Conservation (phyloP, 2,113 vertebrate genomes). For the Rafetus swinhoei region DNA sequence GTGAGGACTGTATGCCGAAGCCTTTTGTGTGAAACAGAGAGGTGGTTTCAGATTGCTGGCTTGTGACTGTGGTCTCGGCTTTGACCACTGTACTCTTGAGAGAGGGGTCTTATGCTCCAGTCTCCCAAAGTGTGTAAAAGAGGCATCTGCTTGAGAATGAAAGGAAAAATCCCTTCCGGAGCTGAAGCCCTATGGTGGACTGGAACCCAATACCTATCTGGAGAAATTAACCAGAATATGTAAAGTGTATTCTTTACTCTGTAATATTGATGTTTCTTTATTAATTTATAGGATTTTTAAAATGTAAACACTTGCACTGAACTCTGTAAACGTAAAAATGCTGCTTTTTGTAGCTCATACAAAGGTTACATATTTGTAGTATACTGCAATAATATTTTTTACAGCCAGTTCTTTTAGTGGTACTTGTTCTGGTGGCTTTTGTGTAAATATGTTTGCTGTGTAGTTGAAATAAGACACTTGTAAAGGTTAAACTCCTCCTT, state of each 20-base stretch:
- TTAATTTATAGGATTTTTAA: conserved; percentile 83
- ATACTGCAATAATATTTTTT: conserved; percentile 98
- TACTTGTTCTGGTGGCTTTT: conserved; percentile 87
- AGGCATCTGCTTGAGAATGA: neutral
- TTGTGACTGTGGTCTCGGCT: neutral
- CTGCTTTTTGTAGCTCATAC: conserved; percentile 93
- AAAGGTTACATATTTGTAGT: conserved; percentile 93
- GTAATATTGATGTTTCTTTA: conserved; percentile 78
- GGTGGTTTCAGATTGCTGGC: accelerated
- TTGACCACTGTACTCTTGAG: neutral
- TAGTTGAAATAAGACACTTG: conserved; percentile 87
- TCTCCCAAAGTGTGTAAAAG: neutral
- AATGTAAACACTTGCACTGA: conserved; percentile 97
- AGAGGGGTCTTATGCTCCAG: neutral
- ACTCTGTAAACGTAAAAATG: conserved; percentile 90
- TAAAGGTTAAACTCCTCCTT: conserved; percentile 81
- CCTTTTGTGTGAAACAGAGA: neutral
- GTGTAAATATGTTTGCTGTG: conserved; percentile 93
- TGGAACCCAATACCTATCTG: conserved; percentile 26
- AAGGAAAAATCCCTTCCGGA: conserved; percentile 1
- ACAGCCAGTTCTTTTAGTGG: conserved; percentile 90
- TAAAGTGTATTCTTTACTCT: conserved; percentile 71
- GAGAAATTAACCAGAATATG: conserved; percentile 13
- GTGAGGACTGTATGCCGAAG: accelerated
- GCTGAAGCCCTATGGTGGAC: conserved; percentile 63